Percentiles rank a stretch among this genome's conserved stretches.
These are phyloP conservation scores for Leptocoma aspasia DNA, from an alignment of 2,113 vertebrate genomes.

Conservation along the genomic window DNA sequence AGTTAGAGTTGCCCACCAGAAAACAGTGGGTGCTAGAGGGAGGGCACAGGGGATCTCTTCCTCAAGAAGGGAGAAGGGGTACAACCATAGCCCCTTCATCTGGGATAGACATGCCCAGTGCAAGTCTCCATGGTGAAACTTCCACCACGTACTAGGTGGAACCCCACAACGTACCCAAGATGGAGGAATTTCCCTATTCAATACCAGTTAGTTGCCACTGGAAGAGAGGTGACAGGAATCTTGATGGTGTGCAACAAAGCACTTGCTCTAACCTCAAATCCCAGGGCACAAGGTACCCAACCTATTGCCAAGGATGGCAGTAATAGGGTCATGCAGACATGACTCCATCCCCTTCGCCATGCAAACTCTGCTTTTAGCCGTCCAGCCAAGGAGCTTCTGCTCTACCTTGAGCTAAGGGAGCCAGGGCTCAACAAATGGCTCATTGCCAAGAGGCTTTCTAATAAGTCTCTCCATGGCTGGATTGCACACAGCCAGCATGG, in stretches of 20 bases:
- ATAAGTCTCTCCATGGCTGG: neutral
- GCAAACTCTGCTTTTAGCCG: neutral
- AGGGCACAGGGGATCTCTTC: neutral
- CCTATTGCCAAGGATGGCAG: neutral
- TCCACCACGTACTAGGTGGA: neutral
- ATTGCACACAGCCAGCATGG: neutral
- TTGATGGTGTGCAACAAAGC: neutral
- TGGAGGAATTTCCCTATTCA: neutral
- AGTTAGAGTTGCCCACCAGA: neutral
- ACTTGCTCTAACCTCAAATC: neutral
- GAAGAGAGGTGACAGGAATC: neutral
- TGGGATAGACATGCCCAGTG: neutral
- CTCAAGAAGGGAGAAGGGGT: neutral
- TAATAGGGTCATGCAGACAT: neutral
- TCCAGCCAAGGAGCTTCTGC: neutral
- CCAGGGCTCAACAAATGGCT: neutral
- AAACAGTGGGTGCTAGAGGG: neutral
- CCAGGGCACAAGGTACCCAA: neutral
- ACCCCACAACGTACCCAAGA: neutral
- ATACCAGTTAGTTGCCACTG: neutral
- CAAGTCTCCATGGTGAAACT: neutral
- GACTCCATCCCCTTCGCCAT: fast-evolving
- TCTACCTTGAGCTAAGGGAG: neutral
- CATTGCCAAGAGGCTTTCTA: neutral
- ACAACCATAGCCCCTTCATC: neutral